A percentile compares a stretch with the other conserved stretches of the same genome.
phyloP scores from a whole-genome alignment of 92 coral and sea anemone species.

The Hydrozoanthus gracilis region DNA sequence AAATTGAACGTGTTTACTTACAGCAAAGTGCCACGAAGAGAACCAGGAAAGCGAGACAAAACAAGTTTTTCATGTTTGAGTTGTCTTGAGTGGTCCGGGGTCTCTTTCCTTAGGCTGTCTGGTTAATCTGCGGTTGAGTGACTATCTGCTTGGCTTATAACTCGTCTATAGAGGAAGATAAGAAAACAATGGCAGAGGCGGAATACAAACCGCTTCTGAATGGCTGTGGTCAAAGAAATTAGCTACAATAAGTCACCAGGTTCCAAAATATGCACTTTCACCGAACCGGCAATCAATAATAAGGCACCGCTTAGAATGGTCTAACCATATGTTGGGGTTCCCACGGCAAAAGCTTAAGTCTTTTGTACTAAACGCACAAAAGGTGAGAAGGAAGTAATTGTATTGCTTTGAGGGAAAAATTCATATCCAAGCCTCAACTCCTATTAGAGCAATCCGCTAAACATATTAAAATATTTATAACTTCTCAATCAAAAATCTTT shows the following conservation, averaged over 20 bases:
- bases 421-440: constrained; percentile 30
- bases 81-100: constrained; percentile 1
- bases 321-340: constrained; percentile 4
- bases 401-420: constrained; percentile 26
- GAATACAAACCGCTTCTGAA: constrained; percentile 27
- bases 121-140: constrained; percentile 22
- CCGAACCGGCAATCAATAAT: constrained; percentile 39
- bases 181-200: constrained; percentile 47
- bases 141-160: constrained; percentile 13
- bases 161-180: constrained; percentile 3
- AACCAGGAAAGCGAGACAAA: constrained; percentile 16
- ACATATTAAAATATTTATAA: constrained; percentile 46
- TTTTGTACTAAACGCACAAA: constrained; percentile 27
- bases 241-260: constrained; percentile 65
- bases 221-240: constrained; percentile 69
- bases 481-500: constrained; percentile 21
- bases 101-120: constrained; percentile 23
- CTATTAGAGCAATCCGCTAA: constrained; percentile 53
- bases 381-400: constrained; percentile 43
- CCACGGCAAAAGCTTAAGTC: constrained; percentile 33
- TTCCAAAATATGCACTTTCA: constrained; percentile 62
- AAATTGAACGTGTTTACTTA: constrained; percentile 6
- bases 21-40: constrained; percentile 16
- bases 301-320: constrained; percentile 19
- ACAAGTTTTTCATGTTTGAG: constrained; percentile 38